Evolutionary conservation across 64 coral and sea anemone species (phyloP), one percentile per base, ranked within the genome.

Genomic region (Orbicella faveolata): DNA sequence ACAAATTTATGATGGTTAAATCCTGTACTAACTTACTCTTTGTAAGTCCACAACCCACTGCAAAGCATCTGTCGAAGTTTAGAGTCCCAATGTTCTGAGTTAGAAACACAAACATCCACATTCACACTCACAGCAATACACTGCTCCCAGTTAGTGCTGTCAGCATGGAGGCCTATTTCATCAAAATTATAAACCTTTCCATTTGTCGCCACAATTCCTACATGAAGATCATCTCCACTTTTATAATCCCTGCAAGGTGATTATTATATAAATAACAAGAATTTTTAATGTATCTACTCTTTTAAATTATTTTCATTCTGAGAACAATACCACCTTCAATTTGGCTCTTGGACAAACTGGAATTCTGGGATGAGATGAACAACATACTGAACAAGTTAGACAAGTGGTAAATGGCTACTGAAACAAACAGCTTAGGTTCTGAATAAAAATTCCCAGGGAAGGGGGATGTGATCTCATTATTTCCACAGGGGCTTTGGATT

Each of bases 131-230:
- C 87, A 36, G 37, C 51, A 78, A 88, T 48, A 37, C 87, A 88
- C 20, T 75, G 75, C 17, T 75, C 72, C 87, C 87, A 88, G 20
- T 65, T 1, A 61, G 52, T 61, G 1, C 52, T 62, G 25, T 88
- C 87, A 36, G 75, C 54, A 77, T 88, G 87, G 34, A 88, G 73
- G 20, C 87, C 87, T 61, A 12, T 53, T 63, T 88, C 73, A 78
- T 88, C 87, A 88, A 76, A 88, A 66, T 88, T 88, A 78, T 88
- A 88, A 61, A 88, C 87, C 12, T 76, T 14, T 76, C 73, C 52
- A 85, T 72, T 73, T 53, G 82, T 53, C 18, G 82, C 37, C 7
- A 39, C 39, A 73, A 85, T 52, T 8, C 82, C 82, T 52, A 85
- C 41, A 33, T 85, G 82, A 52, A 85, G 82, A 85, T 85, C 65